phyloP scores from a whole-genome alignment of 1,140 invertebrate species.

The Drosophila pruinosa region DNA sequence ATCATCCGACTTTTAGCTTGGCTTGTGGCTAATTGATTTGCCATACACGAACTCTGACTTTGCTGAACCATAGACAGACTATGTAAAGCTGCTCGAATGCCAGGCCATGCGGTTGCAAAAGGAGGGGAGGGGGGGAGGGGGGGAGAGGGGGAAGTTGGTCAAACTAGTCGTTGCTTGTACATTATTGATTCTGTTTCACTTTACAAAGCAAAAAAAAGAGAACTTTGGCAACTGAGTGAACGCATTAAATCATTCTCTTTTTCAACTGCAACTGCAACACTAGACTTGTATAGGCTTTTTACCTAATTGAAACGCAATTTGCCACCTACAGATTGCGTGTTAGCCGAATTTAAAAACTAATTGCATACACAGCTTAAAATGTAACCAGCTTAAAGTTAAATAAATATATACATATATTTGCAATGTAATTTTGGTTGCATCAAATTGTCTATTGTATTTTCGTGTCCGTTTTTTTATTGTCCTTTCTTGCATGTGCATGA shows the following conservation, averaged over 20 bases:
- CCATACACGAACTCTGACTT: constrained; percentile 3
- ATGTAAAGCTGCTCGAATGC: background rate
- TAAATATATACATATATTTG: no score
- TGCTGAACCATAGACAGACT: background rate
- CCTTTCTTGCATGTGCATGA: background rate
- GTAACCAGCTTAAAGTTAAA: no score
- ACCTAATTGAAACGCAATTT: background rate
- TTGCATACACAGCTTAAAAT: no score
- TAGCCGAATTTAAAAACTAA: no score
- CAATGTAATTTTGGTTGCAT: no score
- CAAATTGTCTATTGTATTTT: no score
- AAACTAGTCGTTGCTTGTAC: background rate
- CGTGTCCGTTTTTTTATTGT: no score
- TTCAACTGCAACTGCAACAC: background rate
- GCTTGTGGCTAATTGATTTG: constrained; percentile 4
- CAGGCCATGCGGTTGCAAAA: background rate
- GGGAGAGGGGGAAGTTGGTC: background rate
- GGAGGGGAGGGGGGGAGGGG: background rate
- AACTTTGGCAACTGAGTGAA: background rate
- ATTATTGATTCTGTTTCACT: background rate
- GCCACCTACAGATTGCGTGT: background rate
- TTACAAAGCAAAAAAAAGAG: background rate
- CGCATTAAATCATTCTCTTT: background rate
- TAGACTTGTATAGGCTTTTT: background rate
- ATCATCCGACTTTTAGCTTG: background rate